phyloP scores from a whole-genome alignment of 1,140 invertebrate species.

The Sesamia nonagrioides region DNA sequence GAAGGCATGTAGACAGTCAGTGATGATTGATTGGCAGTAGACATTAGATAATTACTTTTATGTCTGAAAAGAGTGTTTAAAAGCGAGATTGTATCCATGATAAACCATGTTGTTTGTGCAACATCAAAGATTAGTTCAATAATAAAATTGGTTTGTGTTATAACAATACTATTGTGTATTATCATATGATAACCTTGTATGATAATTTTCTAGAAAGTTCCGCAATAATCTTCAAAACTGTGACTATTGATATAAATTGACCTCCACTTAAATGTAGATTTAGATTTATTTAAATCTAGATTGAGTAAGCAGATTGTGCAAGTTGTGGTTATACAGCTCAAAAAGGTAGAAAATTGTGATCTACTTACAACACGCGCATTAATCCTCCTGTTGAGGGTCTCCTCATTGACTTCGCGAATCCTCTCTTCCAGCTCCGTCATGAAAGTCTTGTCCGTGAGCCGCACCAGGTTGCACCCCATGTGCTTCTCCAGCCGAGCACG shows the following conservation, averaged over 20 bases:
- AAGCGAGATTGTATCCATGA: neutral
- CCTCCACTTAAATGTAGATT: too few species aligned
- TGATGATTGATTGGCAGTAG: constrained; percentile 29
- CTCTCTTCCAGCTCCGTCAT: constrained; percentile 90
- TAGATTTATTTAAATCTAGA: too few species aligned
- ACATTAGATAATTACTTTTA: constrained; percentile 7
- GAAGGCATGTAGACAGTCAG: neutral
- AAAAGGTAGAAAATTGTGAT: neutral
- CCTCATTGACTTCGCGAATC: constrained; percentile 89
- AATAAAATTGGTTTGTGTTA: too few species aligned
- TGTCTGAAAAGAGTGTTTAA: neutral
- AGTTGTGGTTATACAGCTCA: too few species aligned
- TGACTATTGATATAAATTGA: too few species aligned
- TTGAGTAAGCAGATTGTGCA: too few species aligned
- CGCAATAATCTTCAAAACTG: too few species aligned
- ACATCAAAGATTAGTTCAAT: too few species aligned
- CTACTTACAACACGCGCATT: constrained; percentile 86
- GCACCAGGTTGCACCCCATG: constrained; percentile 90
- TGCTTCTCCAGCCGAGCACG: constrained; percentile 89
- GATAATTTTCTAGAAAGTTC: too few species aligned
- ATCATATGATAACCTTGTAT: too few species aligned
- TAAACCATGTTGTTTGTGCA: too few species aligned
- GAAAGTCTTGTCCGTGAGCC: constrained; percentile 89
- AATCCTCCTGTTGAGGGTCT: constrained; percentile 89
- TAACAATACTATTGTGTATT: too few species aligned